Evolutionary conservation across 2,888 invertebrate genomes (phyloP).

Genomic region (Xanthorhoe spadicearia): DNA sequence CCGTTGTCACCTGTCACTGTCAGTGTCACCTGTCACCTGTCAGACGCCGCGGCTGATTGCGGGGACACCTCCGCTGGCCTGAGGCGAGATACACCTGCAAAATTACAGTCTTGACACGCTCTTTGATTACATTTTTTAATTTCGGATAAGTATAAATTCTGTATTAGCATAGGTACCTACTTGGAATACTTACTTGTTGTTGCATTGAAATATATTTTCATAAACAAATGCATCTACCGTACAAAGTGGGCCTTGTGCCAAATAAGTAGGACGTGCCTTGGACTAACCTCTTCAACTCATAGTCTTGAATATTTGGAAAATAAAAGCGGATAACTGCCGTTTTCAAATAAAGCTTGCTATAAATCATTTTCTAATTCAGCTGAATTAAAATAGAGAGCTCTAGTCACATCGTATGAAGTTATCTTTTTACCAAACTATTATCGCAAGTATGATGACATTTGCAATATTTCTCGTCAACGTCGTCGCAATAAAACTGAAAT

Average conservation of each 20-base stretch:
- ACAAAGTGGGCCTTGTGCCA: no score
- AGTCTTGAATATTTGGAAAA: no score
- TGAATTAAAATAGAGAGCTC: not conserved
- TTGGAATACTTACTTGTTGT: not conserved
- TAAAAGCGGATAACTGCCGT: no score
- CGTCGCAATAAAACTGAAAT: constrained; percentile 40
- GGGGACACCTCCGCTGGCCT: constrained; percentile 53
- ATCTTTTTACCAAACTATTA: constrained; percentile 10
- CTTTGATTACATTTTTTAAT: constrained; percentile 11
- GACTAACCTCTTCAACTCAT: no score
- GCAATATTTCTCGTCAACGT: constrained; percentile 21
- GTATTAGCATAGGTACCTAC: not conserved
- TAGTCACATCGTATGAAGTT: not conserved
- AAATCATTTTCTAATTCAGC: not conserved
- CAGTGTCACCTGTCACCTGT: constrained; percentile 68
- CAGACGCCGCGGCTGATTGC: constrained; percentile 61
- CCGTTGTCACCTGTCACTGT: constrained; percentile 67
- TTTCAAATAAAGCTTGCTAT: not conserved
- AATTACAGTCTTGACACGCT: constrained; percentile 35
- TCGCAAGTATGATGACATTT: constrained; percentile 8
- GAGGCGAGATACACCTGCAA: constrained; percentile 53
- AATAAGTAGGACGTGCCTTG: no score
- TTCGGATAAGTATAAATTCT: not conserved
- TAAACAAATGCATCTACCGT: no score
- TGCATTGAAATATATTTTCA: not conserved